Percentiles rank a stretch among this genome's conserved stretches.
Conservation (phyloP, 2,113 vertebrate species). For the Pungitius pungitius region DNA sequence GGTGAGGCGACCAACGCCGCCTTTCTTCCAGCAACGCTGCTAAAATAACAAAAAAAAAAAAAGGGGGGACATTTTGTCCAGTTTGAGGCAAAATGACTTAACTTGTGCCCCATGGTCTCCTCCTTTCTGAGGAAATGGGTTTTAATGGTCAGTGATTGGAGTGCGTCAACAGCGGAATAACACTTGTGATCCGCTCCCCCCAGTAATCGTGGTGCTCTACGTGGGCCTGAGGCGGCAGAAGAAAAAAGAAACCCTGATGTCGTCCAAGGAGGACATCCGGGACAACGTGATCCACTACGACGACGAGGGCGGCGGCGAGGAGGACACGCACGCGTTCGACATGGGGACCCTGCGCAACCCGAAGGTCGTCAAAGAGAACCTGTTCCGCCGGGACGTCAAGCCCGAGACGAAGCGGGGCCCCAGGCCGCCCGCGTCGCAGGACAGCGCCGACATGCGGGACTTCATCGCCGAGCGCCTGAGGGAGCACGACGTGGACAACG, state of each 20-base stretch:
- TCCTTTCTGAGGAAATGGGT: background rate
- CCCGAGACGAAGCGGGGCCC: conserved; percentile 84
- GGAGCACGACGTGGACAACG: conserved; percentile 89
- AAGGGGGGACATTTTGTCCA: no score
- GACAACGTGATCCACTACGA: conserved; percentile 99
- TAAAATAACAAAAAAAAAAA: background rate
- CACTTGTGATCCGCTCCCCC: background rate
- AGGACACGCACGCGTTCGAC: conserved; percentile 98
- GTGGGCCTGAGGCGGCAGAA: conserved; percentile 92
- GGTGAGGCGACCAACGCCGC: no score
- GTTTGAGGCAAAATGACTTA: background rate
- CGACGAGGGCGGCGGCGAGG: conserved; percentile 96
- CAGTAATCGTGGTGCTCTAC: conserved; percentile 96
- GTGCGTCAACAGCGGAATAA: conserved; percentile 4
- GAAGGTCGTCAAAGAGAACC: conserved; percentile 92
- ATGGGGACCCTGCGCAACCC: conserved; percentile 96
- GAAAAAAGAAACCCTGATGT: conserved; percentile 97
- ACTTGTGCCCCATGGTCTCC: background rate
- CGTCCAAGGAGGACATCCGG: conserved; percentile 96
- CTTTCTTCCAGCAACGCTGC: background rate
- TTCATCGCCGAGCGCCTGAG: conserved; percentile 92
- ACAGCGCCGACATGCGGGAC: conserved; percentile 90
- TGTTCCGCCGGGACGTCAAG: conserved; percentile 92
- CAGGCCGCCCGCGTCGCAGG: conserved; percentile 78
- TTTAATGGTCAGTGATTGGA: background rate